phyloP scores from a whole-genome alignment of 2,113 vertebrate genomes.

The Chaetura pelagica region DNA sequence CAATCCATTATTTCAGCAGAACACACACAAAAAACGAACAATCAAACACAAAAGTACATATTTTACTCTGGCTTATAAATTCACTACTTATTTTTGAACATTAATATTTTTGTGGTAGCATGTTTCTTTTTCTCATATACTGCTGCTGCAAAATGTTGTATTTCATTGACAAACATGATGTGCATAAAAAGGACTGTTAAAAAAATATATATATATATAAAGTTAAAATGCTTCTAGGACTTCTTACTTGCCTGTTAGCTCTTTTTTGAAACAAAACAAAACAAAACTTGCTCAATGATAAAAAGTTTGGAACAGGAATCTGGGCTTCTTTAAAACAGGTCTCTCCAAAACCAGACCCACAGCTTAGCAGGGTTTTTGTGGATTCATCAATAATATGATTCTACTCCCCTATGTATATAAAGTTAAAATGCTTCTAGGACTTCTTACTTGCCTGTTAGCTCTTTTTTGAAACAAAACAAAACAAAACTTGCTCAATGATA shows the following conservation, averaged over 20 bases:
- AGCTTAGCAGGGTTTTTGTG: not conserved
- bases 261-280: not conserved
- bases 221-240: not conserved
- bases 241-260: not conserved
- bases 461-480: not conserved
- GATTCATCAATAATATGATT: not conserved
- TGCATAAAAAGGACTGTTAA: no score
- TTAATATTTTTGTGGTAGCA: not conserved
- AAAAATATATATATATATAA: no score
- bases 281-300: not conserved
- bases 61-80: not conserved
- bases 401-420: no score
- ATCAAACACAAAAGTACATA: not conserved
- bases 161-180: conserved; percentile 7
- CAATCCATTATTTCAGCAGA: not conserved
- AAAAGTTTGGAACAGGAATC: not conserved
- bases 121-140: not conserved
- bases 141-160: not conserved
- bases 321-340: not conserved
- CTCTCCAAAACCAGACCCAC: not conserved
- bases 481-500: not conserved
- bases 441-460: not conserved
- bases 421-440: not conserved
- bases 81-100: not conserved
- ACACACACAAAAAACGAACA: not conserved